A percentile compares a stretch with the other conserved stretches of the same genome.
Conservation (phyloP, 2,888 invertebrate species). For the Ophraella communa region DNA sequence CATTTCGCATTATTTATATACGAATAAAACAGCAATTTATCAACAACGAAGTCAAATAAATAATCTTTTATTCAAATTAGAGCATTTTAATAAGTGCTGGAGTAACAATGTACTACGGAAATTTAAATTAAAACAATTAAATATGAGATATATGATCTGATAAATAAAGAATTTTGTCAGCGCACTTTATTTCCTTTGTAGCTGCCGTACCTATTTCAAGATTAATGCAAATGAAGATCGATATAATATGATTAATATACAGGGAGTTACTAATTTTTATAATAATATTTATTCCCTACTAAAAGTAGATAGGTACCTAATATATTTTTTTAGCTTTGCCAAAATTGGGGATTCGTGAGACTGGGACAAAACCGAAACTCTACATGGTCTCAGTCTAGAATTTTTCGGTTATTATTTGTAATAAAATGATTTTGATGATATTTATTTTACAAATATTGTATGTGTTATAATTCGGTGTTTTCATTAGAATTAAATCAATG, state of each 20-base stretch:
- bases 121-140: slow-evolving; percentile 27
- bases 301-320: background rate
- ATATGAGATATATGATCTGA: background rate
- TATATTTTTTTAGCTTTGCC: background rate
- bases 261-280: background rate
- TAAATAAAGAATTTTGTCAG: background rate
- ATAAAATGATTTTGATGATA: too few relatives aligned
- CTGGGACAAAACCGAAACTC: too few relatives aligned
- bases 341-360: too few relatives aligned
- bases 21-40: slow-evolving; percentile 1
- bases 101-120: slow-evolving; percentile 1
- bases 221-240: background rate
- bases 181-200: background rate
- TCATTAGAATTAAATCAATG: too few relatives aligned
- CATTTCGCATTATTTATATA: background rate
- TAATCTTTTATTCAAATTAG: slow-evolving; percentile 12
- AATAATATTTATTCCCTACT: background rate
- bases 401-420: too few relatives aligned
- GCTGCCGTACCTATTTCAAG: background rate
- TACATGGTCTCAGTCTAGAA: too few relatives aligned
- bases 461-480: too few relatives aligned
- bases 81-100: background rate
- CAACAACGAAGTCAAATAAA: background rate
- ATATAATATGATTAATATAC: background rate
- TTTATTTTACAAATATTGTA: too few relatives aligned